phyloP scores from a whole-genome alignment of 1,140 invertebrate species.

The Pinna nobilis region DNA sequence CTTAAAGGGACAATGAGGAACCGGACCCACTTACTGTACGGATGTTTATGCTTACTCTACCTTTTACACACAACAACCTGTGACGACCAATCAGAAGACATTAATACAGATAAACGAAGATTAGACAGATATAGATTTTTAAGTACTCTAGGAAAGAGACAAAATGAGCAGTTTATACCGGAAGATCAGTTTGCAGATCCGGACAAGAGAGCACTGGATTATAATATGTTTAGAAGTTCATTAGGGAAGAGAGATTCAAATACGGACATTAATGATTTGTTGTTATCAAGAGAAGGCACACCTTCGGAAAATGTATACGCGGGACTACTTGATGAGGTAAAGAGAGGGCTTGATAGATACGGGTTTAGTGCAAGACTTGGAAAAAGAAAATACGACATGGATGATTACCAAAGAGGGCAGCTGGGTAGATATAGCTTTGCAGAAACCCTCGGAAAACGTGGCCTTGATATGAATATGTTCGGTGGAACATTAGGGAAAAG shows the following conservation, averaged over 20 bases:
- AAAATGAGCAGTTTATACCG: background rate
- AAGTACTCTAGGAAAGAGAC: background rate
- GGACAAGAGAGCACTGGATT: background rate
- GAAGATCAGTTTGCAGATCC: background rate
- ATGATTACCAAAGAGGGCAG: too few species aligned
- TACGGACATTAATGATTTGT: too few species aligned
- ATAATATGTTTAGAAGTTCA: background rate
- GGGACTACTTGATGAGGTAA: too few species aligned
- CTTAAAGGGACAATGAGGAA: too few species aligned
- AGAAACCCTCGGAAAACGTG: background rate
- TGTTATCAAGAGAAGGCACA: too few species aligned
- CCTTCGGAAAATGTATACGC: too few species aligned
- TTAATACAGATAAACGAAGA: background rate
- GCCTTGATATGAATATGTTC: background rate
- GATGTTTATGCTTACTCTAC: too few species aligned
- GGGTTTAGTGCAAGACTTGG: too few species aligned
- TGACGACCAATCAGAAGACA: slow-evolving; percentile 3
- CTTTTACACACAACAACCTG: too few species aligned
- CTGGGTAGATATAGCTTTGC: background rate
- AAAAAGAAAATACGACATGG: too few species aligned
- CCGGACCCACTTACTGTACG: too few species aligned
- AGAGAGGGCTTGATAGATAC: too few species aligned
- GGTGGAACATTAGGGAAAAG: background rate
- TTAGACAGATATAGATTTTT: background rate
- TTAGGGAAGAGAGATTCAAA: background rate